Evolutionary conservation across 2,888 invertebrate species (phyloP).

Genomic region (Meandrusa payeni): DNA sequence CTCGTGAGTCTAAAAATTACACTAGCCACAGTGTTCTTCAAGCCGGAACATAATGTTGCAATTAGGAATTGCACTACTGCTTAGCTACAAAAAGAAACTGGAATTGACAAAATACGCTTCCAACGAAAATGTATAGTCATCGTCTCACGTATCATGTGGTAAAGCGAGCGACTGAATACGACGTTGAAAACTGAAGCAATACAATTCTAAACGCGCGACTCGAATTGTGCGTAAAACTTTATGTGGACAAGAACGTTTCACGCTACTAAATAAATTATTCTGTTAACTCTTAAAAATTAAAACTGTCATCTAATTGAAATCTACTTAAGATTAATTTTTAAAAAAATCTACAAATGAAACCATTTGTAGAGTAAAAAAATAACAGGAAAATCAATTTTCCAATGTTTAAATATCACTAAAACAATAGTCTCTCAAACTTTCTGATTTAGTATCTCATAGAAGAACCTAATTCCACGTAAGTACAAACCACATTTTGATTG

Average conservation of each 20-base stretch:
- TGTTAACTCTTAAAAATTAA: conserved; percentile 36
- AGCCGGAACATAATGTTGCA: too few species aligned
- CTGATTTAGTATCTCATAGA: neutral
- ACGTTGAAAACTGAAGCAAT: too few species aligned
- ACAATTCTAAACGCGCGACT: too few species aligned
- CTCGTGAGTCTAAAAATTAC: too few species aligned
- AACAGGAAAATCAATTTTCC: conserved; percentile 67
- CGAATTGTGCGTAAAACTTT: too few species aligned
- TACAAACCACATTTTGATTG: conserved; percentile 14
- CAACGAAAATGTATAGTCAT: too few species aligned
- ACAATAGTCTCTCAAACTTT: conserved; percentile 18
- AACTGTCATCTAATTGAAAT: conserved; percentile 54
- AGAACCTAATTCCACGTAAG: conserved; percentile 5
- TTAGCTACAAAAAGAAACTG: too few species aligned
- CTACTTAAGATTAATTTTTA: conserved; percentile 68
- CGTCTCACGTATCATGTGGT: too few species aligned
- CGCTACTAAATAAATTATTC: conserved; percentile 23
- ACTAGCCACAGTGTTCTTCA: too few species aligned
- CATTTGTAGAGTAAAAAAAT: conserved; percentile 80
- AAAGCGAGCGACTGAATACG: too few species aligned
- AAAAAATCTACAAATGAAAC: conserved; percentile 73
- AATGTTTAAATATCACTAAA: conserved; percentile 36
- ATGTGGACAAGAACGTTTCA: conserved; percentile 4
- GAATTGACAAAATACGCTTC: too few species aligned
- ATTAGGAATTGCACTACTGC: too few species aligned